Percentiles rank a stretch among this genome's conserved stretches.
These are phyloP conservation scores for Rotaria macrura DNA, from an alignment of 2,888 invertebrate genomes.

Conservation along the genomic window DNA sequence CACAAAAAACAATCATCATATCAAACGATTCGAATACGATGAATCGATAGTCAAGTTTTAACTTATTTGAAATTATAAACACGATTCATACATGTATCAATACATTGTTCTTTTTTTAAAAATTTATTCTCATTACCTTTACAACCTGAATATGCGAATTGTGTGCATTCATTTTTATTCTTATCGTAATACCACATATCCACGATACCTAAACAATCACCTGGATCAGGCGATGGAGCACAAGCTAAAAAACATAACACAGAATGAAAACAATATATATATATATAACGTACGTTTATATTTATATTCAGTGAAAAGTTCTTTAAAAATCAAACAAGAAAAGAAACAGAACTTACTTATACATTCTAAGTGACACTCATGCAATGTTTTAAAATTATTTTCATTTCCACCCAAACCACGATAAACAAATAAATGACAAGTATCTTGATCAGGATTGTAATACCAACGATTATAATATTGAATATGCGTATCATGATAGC, in stretches of 20 bases:
- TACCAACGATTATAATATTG: slow-evolving; percentile 15
- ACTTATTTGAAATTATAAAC: not conserved
- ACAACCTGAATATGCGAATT: not conserved
- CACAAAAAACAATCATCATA: not conserved
- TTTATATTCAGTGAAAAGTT: too few relatives aligned
- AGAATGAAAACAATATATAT: too few relatives aligned
- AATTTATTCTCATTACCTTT: slow-evolving; percentile 21
- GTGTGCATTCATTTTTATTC: not conserved
- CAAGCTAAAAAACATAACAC: not conserved
- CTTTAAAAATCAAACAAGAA: not conserved
- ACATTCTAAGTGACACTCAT: slow-evolving; percentile 16
- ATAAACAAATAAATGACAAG: slow-evolving; percentile 20
- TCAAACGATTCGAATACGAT: not conserved
- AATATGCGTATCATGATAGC: not conserved
- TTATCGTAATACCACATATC: slow-evolving; percentile 16
- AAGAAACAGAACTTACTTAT: not conserved
- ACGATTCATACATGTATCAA: not conserved
- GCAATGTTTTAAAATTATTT: not conserved
- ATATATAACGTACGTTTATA: too few relatives aligned
- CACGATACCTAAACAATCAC: not conserved
- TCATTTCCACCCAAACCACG: slow-evolving; percentile 7
- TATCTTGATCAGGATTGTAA: slow-evolving; percentile 10
- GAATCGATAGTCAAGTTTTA: not conserved
- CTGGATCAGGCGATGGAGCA: not conserved
- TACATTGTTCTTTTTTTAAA: not conserved